Conservation (phyloP, 2,113 vertebrate genomes). For the Triplophysa dalaica region DNA sequence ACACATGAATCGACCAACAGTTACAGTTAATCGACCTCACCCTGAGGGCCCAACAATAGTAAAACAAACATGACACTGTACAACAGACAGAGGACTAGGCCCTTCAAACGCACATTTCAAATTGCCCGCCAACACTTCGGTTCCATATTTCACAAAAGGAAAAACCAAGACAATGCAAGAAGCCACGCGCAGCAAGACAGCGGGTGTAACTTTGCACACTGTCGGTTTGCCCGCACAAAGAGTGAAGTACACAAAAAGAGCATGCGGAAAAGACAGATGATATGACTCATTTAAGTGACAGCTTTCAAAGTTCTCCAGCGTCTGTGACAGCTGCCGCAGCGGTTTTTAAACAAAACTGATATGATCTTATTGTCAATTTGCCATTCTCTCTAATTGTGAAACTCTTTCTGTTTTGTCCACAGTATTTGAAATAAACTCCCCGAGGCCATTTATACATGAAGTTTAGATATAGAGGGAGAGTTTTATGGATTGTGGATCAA, state of each 20-base stretch:
- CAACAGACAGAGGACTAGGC: constrained; percentile 42
- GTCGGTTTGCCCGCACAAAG: constrained; percentile 28
- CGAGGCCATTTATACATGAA: constrained; percentile 12
- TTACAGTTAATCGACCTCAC: background rate
- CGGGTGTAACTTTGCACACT: constrained; percentile 29
- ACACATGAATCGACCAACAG: constrained; percentile 13
- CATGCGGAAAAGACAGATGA: constrained; percentile 8
- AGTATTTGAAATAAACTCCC: constrained; percentile 37
- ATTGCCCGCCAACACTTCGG: constrained; percentile 22
- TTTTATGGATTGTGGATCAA: background rate
- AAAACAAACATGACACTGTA: constrained; percentile 11
- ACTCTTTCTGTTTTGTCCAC: constrained; percentile 2
- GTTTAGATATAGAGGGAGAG: constrained; percentile 15
- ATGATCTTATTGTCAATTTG: constrained; percentile 33
- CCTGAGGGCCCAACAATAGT: constrained; percentile 22
- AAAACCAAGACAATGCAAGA: constrained; percentile 31
- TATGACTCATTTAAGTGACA: constrained; percentile 1
- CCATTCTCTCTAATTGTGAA: constrained; percentile 27
- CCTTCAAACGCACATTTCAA: constrained; percentile 16
- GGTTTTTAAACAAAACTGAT: background rate
- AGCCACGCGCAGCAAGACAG: constrained; percentile 22
- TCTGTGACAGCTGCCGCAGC: constrained; percentile 12
- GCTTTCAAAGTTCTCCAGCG: constrained; percentile 36
- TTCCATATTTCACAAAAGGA: constrained; percentile 23
- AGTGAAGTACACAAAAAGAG: constrained; percentile 19